phyloP scores from a whole-genome alignment of 1,140 invertebrate genomes.

The Doryteuthis pealeii region DNA sequence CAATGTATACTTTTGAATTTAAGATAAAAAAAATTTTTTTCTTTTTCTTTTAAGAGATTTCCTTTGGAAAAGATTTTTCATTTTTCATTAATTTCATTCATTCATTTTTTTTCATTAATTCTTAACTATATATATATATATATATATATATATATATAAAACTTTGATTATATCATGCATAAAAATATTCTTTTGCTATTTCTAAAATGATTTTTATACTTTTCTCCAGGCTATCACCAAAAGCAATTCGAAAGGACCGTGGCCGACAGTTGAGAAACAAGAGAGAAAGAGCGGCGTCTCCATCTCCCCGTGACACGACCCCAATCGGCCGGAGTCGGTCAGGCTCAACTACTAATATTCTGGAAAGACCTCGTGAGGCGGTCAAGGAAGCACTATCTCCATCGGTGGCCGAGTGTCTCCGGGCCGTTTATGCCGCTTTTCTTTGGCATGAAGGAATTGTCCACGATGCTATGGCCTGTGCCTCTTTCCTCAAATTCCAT shows the following conservation, averaged over 20 bases:
- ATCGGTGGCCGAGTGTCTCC: conserved; percentile 86
- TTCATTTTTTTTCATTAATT: too few relatives aligned
- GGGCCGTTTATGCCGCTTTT: conserved; percentile 93
- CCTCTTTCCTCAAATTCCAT: conserved; percentile 94
- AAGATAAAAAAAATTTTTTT: too few relatives aligned
- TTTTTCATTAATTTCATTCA: too few relatives aligned
- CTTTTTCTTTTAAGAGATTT: too few relatives aligned
- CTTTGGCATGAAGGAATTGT: conserved; percentile 97
- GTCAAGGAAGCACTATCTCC: conserved; percentile 86
- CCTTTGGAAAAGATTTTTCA: too few relatives aligned
- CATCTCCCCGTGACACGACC: conserved; percentile 57
- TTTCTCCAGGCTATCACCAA: conserved; percentile 65
- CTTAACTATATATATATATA: too few relatives aligned
- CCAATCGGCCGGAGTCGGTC: conserved; percentile 80
- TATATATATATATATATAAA: too few relatives aligned
- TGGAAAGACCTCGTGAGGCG: conserved; percentile 52
- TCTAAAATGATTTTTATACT: too few relatives aligned
- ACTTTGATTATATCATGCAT: too few relatives aligned
- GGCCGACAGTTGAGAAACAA: conserved; percentile 60
- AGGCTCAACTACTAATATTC: conserved; percentile 68
- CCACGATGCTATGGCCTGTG: conserved; percentile 95
- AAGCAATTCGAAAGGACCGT: conserved; percentile 66
- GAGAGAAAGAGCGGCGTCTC: conserved; percentile 69
- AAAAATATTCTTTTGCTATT: too few relatives aligned
- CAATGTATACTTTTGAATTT: too few relatives aligned